Evolutionary conservation across 2,888 invertebrate species (phyloP), one percentile per base, ranked within the genome.

Genomic region (Heliothis peltigera): DNA sequence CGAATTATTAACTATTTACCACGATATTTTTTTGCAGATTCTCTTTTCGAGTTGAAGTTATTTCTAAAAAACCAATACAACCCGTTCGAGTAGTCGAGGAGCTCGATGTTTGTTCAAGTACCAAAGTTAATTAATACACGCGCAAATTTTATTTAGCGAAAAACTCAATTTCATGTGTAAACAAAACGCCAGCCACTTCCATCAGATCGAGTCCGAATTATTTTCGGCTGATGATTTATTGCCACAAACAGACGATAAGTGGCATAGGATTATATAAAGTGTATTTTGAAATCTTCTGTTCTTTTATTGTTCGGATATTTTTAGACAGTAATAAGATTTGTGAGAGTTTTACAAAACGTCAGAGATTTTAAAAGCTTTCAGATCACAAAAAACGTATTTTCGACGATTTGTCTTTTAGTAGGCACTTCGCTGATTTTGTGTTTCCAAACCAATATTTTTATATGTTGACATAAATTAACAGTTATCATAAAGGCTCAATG

Each of bases 101-200:
- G 77, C 73, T 77, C 71, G 68, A 79, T 86, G 85, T 89, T 86
- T 86, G 83, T 81, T 81, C 78, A 81, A 88, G 83, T 82, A 73
- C 81, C 87, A 89, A 84, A 86, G 85, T 86, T 89, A 89, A 90
- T 90, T 89, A 88, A 88, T 86, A 86, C 84, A 83, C 77, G 82
- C 75, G 78, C 82, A 84, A 84, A 85, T 89, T 89, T 89, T 86
- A 88, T 88, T 87, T 84, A 76, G 80, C 83, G 82, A 84, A 86
- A 88, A 89, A 88, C 83, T 87, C 90, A 88, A 90, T 90, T 90
- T 88, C 85, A 80, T 81, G 75, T 70, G 83, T 82, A 90, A 90
- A 89, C 87, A 89, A 66, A 80, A 80, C 69, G 80, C 75, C 69
- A 64, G 70, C 76, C 79, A 75, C 75, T 70, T 83, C 70, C 59